Evolutionary conservation across 2,888 invertebrate genomes (phyloP).

Genomic region (Ecliptopera silaceata): DNA sequence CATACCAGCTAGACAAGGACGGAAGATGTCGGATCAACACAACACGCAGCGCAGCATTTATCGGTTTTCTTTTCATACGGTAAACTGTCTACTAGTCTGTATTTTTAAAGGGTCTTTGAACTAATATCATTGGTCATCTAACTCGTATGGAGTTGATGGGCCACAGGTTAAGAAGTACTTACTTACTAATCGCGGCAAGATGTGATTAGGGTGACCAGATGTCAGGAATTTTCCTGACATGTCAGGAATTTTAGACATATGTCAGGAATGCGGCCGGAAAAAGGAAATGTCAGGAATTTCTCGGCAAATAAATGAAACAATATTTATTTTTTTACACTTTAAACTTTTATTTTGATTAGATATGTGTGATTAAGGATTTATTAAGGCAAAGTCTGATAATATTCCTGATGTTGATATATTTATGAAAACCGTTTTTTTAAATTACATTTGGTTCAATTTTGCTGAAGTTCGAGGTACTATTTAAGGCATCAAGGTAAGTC

Average conservation of each 20-base stretch:
- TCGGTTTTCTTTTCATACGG: conserved; percentile 35
- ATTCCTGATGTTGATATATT: not conserved
- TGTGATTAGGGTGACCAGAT: no score
- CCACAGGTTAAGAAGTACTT: conserved; percentile 13
- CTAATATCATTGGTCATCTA: conserved; percentile 29
- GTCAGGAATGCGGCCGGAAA: no score
- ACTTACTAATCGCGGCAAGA: conserved; percentile 47
- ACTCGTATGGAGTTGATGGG: conserved; percentile 24
- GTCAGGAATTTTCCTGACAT: no score
- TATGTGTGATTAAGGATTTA: not conserved
- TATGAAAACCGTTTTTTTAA: no score
- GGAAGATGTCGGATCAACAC: conserved; percentile 29
- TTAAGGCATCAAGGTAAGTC: no score
- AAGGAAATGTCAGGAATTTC: no score
- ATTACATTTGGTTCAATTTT: no score
- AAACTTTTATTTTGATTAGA: no score
- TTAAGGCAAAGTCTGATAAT: not conserved
- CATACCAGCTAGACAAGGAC: conserved; percentile 30
- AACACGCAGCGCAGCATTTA: conserved; percentile 33
- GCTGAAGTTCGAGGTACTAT: no score
- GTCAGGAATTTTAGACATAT: no score
- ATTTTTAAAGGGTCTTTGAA: conserved; percentile 64
- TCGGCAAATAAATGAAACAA: no score
- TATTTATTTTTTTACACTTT: no score
- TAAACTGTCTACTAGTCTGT: conserved; percentile 40